Evolutionary conservation across 2,113 vertebrate species (phyloP), one percentile per base, ranked within the genome.

Genomic region (Pachypanchax playfairii): DNA sequence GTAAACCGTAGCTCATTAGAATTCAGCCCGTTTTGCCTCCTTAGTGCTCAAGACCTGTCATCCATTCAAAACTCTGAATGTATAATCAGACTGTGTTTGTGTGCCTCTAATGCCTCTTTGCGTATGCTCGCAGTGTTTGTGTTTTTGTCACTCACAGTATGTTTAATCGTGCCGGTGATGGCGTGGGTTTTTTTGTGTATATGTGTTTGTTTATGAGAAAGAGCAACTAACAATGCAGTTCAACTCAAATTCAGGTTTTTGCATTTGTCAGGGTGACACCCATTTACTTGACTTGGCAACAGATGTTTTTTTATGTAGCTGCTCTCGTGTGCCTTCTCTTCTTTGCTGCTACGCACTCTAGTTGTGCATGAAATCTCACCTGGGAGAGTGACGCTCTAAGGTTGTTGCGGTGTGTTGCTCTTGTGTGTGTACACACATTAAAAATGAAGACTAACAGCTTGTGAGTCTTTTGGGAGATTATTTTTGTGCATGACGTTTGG

Each of bases 1-100:
- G 66, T 75, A 75, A 78, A 88, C 71, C 57, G 65, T 22, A 63
- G 68, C 81, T 85, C 77, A 80, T 89, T 89, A 79, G 76, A 85
- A 90, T 89, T 88, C 86, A 79, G 60, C 63, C 69, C 13, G 44
- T 81, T 71, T 86, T n/a, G 61, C 52, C 77, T 68, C 76, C n/a
- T 61, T 65, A 55, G 67, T 75, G 77, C 82, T 82, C 75, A 75
- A 79, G 77, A 86, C 77, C 78, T 82, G 85, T 85, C 85, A 90
- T 81, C 84, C 79, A 88, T 85, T 88, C 80, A 85, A 70, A 69
- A 81, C 87, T 85, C 84, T 89, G 84, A 88, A 90, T 87, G 73
- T 83, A 79, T 88, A 88, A 90, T 88, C 84, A 78, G 74, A 56
- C 53, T 39, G 50, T 80, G 76, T 73, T 65, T 69, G 72, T 80